phyloP scores from a whole-genome alignment of 1,140 invertebrate genomes.

The Drosophila ananassae region DNA sequence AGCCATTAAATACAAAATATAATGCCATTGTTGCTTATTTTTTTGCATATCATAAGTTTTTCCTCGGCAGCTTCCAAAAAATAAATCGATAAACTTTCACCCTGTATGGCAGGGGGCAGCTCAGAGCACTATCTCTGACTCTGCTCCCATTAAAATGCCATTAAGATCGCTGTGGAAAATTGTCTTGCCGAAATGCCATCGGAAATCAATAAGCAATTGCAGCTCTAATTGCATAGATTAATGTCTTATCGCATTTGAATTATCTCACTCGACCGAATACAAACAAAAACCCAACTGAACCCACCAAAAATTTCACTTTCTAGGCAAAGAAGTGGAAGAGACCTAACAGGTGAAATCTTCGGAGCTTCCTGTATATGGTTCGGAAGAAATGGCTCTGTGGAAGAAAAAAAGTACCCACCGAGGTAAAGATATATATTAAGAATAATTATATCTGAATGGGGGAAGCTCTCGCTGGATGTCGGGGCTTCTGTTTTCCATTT shows the following conservation, averaged over 20 bases:
- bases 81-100: slow-evolving; percentile 55
- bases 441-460: slow-evolving; percentile 45
- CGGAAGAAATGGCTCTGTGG: slow-evolving; percentile 13
- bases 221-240: slow-evolving; percentile 42
- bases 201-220: slow-evolving; percentile 43
- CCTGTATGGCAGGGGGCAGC: slow-evolving; percentile 1
- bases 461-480: slow-evolving; percentile 9
- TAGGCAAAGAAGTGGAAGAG: slow-evolving; percentile 3
- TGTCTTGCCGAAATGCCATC: slow-evolving; percentile 22
- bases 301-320: slow-evolving; percentile 44
- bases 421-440: slow-evolving; percentile 47
- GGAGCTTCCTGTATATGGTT: slow-evolving; percentile 34
- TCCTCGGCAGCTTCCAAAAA: slow-evolving; percentile 42
- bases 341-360: slow-evolving; percentile 37
- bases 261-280: slow-evolving; percentile 12
- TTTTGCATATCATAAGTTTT: slow-evolving; percentile 45
- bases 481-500: slow-evolving; percentile 24
- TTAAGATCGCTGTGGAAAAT: slow-evolving; percentile 31
- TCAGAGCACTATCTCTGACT: not conserved
- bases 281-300: slow-evolving; percentile 2
- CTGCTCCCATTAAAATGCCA: slow-evolving; percentile 51
- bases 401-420: slow-evolving; percentile 27
- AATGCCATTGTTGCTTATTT: slow-evolving; percentile 9
- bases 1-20: slow-evolving; percentile 33
- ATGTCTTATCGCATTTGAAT: slow-evolving; percentile 28